Conservation (phyloP, 2,797 vertebrate species). For the Channallabes apus region DNA sequence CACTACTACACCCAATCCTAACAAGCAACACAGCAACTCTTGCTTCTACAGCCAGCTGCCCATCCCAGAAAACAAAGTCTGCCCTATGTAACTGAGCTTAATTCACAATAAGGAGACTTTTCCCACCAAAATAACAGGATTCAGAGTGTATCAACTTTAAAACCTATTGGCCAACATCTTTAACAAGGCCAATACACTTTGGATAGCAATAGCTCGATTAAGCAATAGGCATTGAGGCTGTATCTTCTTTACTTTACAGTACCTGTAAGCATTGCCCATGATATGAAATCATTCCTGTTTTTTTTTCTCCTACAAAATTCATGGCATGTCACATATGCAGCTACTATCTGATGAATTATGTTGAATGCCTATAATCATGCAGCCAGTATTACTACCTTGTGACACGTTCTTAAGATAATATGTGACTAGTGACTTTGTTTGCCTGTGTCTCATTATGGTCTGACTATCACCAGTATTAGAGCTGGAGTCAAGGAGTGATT, state of each 20-base stretch:
- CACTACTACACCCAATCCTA: conserved; percentile 55
- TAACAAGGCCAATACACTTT: background rate
- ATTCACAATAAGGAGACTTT: background rate
- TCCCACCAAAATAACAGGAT: conserved; percentile 11
- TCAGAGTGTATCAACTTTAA: background rate
- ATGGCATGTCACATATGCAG: background rate
- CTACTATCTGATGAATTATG: background rate
- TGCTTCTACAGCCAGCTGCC: conserved; percentile 68
- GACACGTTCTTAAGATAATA: background rate
- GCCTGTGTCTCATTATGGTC: background rate
- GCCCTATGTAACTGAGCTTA: conserved; percentile 65
- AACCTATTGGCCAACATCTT: background rate
- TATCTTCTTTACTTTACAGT: background rate
- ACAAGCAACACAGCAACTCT: conserved; percentile 68
- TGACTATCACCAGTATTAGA: background rate
- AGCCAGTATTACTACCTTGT: background rate
- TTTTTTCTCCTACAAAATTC: background rate
- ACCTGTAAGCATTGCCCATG: background rate
- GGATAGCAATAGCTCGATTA: conserved; percentile 2
- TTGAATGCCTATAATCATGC: background rate
- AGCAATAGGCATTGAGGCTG: background rate
- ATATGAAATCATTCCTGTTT: background rate
- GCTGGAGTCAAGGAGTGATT: background rate
- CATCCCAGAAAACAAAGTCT: conserved; percentile 79
- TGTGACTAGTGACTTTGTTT: background rate